Conservation (phyloP, 1,140 invertebrate genomes). For the Caenorhabditis tropicalis region DNA sequence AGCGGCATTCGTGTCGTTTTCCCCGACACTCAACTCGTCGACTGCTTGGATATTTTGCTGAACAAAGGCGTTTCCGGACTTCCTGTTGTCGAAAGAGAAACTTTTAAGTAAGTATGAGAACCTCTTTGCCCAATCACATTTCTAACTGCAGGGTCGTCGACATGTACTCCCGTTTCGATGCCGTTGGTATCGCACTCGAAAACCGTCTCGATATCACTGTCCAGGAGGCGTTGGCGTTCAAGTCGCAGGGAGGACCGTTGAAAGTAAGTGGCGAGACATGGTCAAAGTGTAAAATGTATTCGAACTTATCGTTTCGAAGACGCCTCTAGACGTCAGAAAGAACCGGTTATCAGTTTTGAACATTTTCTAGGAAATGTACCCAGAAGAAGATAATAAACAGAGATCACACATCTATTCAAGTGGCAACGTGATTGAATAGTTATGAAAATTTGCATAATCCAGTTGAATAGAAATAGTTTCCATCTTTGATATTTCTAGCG, state of each 20-base stretch:
- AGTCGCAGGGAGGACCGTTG: slow-evolving; percentile 34
- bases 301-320: background rate
- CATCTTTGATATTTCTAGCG: too few relatives aligned
- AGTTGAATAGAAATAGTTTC: background rate
- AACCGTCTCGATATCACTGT: slow-evolving; percentile 52
- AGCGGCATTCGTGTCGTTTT: slow-evolving; percentile 53
- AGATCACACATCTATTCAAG: background rate
- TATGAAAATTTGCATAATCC: background rate
- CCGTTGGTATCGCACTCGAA: slow-evolving; percentile 51
- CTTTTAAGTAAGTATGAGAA: slow-evolving; percentile 29
- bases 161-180: slow-evolving; percentile 54
- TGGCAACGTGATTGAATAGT: background rate
- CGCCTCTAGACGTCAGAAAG: too few relatives aligned
- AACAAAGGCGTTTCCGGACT: slow-evolving; percentile 55
- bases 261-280: background rate
- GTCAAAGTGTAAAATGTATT: background rate
- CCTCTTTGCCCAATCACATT: background rate
- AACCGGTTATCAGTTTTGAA: background rate
- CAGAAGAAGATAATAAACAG: background rate
- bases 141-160: slow-evolving; percentile 53
- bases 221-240: slow-evolving; percentile 52
- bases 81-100: slow-evolving; percentile 52
- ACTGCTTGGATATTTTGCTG: slow-evolving; percentile 54
- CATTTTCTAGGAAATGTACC: background rate
- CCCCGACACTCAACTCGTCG: slow-evolving; percentile 49